phyloP scores from a whole-genome alignment of 2,113 vertebrate genomes.

The Alectura lathami region DNA sequence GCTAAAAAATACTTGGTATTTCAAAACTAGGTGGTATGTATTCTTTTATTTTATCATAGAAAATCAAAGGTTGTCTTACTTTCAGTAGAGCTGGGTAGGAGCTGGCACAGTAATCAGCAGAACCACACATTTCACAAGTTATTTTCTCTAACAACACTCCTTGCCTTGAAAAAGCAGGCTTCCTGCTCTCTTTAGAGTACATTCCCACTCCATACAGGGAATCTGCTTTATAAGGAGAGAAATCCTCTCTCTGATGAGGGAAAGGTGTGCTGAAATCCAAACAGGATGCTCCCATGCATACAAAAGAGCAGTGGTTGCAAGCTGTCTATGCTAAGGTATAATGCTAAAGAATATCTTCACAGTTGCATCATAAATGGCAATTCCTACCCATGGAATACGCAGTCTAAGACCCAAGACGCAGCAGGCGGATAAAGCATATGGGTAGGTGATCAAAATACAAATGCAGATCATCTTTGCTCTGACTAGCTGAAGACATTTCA shows the following conservation, averaged over 20 bases:
- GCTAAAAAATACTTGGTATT: background rate
- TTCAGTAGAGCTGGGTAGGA: background rate
- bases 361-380: background rate
- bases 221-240: background rate
- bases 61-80: background rate
- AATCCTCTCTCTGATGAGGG: too few species aligned
- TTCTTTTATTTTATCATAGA: background rate
- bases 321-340: background rate
- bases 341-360: background rate
- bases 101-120: background rate
- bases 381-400: too few species aligned
- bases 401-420: background rate
- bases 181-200: too few species aligned
- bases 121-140: background rate
- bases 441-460: background rate
- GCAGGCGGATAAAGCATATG: background rate
- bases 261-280: background rate
- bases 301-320: background rate
- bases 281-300: background rate
- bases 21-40: background rate
- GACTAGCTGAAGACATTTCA: background rate
- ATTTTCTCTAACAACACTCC: background rate
- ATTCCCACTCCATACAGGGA: background rate
- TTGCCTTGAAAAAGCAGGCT: background rate
- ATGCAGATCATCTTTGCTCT: too few species aligned